A percentile compares a stretch with the other conserved stretches of the same genome.
Evolutionary conservation across 1,140 invertebrate species (phyloP).

Genomic region (Lycorma delicatula): DNA sequence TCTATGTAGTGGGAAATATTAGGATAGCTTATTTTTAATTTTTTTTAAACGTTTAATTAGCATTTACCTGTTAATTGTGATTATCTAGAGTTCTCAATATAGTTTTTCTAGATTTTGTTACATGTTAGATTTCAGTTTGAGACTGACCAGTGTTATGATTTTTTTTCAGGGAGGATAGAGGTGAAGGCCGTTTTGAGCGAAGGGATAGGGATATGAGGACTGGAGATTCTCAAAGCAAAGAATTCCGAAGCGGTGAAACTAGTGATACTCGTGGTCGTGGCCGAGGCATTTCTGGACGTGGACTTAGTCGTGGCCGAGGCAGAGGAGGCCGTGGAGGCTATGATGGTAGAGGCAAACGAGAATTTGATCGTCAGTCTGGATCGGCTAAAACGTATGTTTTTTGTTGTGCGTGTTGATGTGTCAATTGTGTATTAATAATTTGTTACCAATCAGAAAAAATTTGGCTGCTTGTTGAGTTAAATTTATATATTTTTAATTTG

Average conservation of each 20-base stretch:
- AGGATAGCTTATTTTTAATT: too few species aligned
- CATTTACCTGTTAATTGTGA: too few species aligned
- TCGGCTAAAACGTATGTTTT: conserved; percentile 85
- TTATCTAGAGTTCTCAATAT: too few species aligned
- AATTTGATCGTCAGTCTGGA: conserved; percentile 91
- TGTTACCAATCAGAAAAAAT: too few species aligned
- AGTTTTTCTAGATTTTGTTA: background rate
- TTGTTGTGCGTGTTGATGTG: too few species aligned
- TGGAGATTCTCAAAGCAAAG: conserved; percentile 24
- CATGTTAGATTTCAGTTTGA: background rate
- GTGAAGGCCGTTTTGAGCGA: conserved; percentile 11
- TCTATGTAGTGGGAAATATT: too few species aligned
- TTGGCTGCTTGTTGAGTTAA: too few species aligned
- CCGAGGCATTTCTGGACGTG: conserved; percentile 33
- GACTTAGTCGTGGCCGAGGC: conserved; percentile 39
- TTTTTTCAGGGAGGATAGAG: conserved; percentile 4
- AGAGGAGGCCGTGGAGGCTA: conserved; percentile 44
- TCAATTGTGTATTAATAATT: too few species aligned
- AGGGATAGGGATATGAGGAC: conserved; percentile 30
- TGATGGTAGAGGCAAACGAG: conserved; percentile 69
- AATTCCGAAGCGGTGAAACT: conserved; percentile 35
- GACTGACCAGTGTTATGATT: background rate
- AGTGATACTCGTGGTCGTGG: conserved; percentile 38
- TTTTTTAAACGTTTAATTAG: too few species aligned
- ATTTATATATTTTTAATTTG: too few species aligned